These are phyloP conservation scores for Steinernema hermaphroditum DNA, from an alignment of 2,888 invertebrate species.

Conservation along the genomic window DNA sequence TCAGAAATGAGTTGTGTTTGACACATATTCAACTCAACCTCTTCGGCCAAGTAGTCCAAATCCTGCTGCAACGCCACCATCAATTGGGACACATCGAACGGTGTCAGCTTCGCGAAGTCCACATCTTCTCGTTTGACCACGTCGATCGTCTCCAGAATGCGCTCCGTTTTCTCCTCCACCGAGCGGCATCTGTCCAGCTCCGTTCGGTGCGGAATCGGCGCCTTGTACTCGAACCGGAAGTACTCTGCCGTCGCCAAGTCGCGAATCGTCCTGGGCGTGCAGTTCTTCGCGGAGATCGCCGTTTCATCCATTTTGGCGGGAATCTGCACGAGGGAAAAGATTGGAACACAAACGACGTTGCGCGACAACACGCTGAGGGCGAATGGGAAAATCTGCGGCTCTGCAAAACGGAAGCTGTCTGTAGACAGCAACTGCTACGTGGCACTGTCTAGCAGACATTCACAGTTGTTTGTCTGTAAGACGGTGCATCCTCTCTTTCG, in stretches of 20 bases:
- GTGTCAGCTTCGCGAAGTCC: not conserved
- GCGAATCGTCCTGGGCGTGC: not conserved
- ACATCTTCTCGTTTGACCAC: not conserved
- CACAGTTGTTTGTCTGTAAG: no score
- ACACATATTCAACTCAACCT: not conserved
- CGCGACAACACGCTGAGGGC: no score
- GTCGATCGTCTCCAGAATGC: not conserved
- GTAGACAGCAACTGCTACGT: no score
- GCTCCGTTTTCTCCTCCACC: not conserved
- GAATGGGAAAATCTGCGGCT: no score
- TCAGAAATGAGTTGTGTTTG: not conserved
- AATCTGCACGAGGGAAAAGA: no score
- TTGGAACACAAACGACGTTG: no score
- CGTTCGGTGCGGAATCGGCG: slow-evolving; percentile 6
- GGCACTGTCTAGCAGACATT: no score
- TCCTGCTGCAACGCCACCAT: not conserved
- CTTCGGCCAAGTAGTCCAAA: not conserved
- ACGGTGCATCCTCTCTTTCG: no score
- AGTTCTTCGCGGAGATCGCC: no score
- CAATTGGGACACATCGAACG: not conserved
- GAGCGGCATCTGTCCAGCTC: not conserved
- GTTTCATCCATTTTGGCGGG: no score
- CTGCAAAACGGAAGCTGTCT: no score
- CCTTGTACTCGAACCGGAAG: not conserved
- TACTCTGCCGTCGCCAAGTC: not conserved